Percentiles rank a stretch among this genome's conserved stretches.
Conservation (phyloP, 2,888 invertebrate species). For the Fragum whitleyi region DNA sequence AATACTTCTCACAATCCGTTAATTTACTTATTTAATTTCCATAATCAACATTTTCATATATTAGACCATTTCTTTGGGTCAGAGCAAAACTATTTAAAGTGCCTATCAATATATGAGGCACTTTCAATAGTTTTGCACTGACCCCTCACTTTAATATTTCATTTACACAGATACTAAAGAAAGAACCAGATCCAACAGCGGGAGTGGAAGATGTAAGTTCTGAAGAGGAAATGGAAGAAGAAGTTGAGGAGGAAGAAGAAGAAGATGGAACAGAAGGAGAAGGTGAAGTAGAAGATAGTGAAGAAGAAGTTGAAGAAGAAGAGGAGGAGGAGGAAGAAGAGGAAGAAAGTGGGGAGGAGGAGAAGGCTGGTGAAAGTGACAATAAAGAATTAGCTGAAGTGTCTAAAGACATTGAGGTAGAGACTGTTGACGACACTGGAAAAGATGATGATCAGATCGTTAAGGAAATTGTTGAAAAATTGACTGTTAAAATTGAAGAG, state of each 20-base stretch:
- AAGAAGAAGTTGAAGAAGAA: conserved; percentile 46
- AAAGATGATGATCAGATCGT: conserved; percentile 53
- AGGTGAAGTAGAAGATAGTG: conserved; percentile 65
- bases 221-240: not conserved
- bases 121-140: no score
- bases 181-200: no score
- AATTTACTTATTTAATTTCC: no score
- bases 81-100: no score
- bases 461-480: conserved; percentile 53
- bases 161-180: no score
- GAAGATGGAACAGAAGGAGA: conserved; percentile 41
- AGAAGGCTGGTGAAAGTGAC: conserved; percentile 5
- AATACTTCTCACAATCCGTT: no score
- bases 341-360: conserved; percentile 27
- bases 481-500: conserved; percentile 57
- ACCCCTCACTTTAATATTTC: no score
- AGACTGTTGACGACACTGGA: conserved; percentile 46
- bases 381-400: conserved; percentile 1
- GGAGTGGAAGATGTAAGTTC: conserved; percentile 45
- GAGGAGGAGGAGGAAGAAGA: conserved; percentile 30
- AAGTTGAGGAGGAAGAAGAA: conserved; percentile 62
- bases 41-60: no score
- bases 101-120: no score
- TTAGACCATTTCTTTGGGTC: no score
- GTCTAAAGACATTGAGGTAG: conserved; percentile 36